phyloP scores from a whole-genome alignment of 2,888 invertebrate species.

The Drosophila setosimentum region DNA sequence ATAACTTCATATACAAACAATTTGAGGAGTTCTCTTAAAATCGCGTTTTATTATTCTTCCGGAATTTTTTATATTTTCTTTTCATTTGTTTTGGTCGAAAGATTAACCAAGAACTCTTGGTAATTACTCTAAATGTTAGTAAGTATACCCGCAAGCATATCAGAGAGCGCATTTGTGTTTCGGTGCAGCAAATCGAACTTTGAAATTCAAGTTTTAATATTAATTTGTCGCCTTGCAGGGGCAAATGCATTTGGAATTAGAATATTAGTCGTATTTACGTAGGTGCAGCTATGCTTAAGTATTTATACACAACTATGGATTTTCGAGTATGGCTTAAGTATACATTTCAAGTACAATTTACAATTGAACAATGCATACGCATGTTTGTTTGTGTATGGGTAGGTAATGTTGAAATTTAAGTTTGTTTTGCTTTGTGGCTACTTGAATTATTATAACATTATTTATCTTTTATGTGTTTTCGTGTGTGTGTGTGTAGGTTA shows the following conservation, averaged over 20 bases:
- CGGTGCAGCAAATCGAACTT: not conserved
- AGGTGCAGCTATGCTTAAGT: not conserved
- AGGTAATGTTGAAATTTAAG: constrained; percentile 40
- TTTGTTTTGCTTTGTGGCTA: constrained; percentile 66
- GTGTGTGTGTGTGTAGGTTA: constrained; percentile 38
- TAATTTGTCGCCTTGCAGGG: constrained; percentile 30
- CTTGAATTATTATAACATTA: constrained; percentile 66
- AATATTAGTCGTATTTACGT: constrained; percentile 32
- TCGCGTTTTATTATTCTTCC: not conserved
- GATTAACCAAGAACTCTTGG: not conserved
- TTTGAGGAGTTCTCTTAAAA: not conserved
- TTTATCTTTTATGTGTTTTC: constrained; percentile 43
- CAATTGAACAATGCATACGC: constrained; percentile 32
- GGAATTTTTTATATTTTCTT: not conserved
- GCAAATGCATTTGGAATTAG: constrained; percentile 56
- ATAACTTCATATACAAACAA: not conserved
- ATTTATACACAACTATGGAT: constrained; percentile 23
- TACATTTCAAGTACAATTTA: constrained; percentile 68
- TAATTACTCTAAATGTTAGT: not conserved
- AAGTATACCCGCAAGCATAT: too few species aligned
- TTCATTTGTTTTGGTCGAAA: not conserved
- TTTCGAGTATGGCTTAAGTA: constrained; percentile 35
- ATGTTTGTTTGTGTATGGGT: not conserved
- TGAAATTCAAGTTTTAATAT: not conserved
- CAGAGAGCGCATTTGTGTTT: constrained; percentile 9